These are phyloP conservation scores for Anarrhichthys ocellatus DNA, from an alignment of 2,113 vertebrate genomes.

Conservation along the genomic window DNA sequence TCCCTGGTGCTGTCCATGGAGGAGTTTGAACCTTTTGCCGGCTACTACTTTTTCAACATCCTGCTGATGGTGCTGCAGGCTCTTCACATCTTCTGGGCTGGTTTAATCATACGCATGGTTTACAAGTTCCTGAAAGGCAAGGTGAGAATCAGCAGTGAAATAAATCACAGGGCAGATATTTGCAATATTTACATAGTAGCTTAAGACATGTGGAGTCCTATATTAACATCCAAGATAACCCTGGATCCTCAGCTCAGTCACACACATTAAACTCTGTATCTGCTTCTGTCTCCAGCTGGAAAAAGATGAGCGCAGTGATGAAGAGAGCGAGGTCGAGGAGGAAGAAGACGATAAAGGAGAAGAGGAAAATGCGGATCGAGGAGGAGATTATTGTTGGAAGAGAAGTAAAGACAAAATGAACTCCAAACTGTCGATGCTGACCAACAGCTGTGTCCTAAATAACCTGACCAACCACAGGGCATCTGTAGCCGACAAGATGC, in stretches of 20 bases:
- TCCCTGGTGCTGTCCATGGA: constrained; percentile 89
- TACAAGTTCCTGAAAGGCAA: constrained; percentile 86
- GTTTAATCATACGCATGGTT: constrained; percentile 91
- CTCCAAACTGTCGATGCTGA: constrained; percentile 68
- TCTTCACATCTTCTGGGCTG: constrained; percentile 93
- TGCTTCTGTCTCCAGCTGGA: constrained; percentile 82
- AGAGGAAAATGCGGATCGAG: constrained; percentile 77
- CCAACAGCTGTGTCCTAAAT: constrained; percentile 82
- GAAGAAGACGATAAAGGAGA: constrained; percentile 86
- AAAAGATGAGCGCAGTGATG: constrained; percentile 93
- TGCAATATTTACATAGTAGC: not conserved
- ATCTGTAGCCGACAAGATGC: constrained; percentile 53
- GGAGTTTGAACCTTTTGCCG: constrained; percentile 85
- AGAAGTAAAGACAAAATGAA: constrained; percentile 76
- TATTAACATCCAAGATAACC: not conserved
- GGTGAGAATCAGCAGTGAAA: constrained; percentile 77
- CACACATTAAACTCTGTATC: not conserved
- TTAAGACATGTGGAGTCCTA: not conserved
- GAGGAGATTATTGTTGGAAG: constrained; percentile 67
- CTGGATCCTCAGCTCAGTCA: not conserved
- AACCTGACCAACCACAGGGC: constrained; percentile 79
- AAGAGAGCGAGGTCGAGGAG: constrained; percentile 84
- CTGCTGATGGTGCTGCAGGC: constrained; percentile 88
- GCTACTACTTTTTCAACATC: constrained; percentile 91
- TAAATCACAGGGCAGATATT: not conserved